Conservation (phyloP, 1,140 invertebrate species). For the Prorops nasuta region DNA sequence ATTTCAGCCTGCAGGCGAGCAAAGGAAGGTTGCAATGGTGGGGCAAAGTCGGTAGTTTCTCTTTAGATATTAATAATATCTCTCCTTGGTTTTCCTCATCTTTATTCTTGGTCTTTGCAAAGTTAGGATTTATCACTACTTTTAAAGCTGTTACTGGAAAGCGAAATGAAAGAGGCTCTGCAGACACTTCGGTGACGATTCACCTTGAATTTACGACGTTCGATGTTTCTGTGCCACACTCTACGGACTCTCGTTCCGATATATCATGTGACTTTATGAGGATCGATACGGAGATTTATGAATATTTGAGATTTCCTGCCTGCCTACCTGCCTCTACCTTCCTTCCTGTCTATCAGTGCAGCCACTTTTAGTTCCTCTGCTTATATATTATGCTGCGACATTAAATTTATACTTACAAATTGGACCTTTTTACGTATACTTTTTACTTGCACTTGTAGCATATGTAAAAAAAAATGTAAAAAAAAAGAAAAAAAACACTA, state of each 20-base stretch:
- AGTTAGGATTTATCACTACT: constrained; percentile 21
- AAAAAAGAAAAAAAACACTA: too few species aligned
- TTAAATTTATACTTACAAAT: too few species aligned
- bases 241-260: not conserved
- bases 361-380: too few species aligned
- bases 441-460: too few species aligned
- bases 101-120: not conserved
- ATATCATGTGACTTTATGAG: constrained; percentile 13
- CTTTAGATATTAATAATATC: constrained; percentile 26
- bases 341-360: too few species aligned
- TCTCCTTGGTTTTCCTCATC: constrained; percentile 4
- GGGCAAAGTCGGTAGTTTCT: not conserved
- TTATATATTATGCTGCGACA: too few species aligned
- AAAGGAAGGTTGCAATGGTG: constrained; percentile 5
- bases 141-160: not conserved
- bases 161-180: not conserved
- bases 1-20: constrained; percentile 12
- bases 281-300: constrained; percentile 19
- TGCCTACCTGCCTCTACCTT: too few species aligned
- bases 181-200: constrained; percentile 2
- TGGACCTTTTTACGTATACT: too few species aligned
- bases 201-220: constrained; percentile 7
- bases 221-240: not conserved
- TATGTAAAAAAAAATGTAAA: too few species aligned
- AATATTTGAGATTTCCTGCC: constrained; percentile 11